A percentile compares a stretch with the other conserved stretches of the same genome.
phyloP scores from a whole-genome alignment of 2,888 invertebrate genomes.

The Machimus rusticus region DNA sequence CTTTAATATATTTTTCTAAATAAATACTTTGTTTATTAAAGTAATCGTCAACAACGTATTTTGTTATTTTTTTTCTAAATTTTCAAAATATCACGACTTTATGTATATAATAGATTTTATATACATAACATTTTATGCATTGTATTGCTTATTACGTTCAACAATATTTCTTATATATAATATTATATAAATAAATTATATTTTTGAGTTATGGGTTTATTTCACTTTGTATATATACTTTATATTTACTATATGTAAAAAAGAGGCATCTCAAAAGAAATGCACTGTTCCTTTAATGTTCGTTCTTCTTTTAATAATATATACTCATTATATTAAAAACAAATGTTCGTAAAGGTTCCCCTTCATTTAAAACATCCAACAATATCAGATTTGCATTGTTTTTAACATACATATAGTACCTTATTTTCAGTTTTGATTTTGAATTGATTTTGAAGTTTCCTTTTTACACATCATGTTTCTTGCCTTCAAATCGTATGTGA shows the following conservation, averaged over 20 bases:
- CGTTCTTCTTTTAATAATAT: conserved; percentile 43
- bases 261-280: conserved; percentile 53
- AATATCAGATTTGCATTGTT: conserved; percentile 37
- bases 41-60: conserved; percentile 43
- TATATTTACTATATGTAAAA: conserved; percentile 44
- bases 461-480: neutral
- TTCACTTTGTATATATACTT: conserved; percentile 35
- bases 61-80: conserved; percentile 41
- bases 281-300: conserved; percentile 46
- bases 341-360: conserved; percentile 35
- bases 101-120: conserved; percentile 41
- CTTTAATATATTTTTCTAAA: conserved; percentile 39
- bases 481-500: conserved; percentile 6
- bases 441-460: conserved; percentile 24
- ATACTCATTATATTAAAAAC: conserved; percentile 36
- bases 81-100: conserved; percentile 44
- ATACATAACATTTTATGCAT: conserved; percentile 43
- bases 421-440: conserved; percentile 28
- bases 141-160: conserved; percentile 43
- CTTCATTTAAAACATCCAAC: conserved; percentile 35
- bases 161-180: conserved; percentile 34
- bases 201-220: conserved; percentile 35
- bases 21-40: conserved; percentile 40
- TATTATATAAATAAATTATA: conserved; percentile 31
- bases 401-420: conserved; percentile 38